A percentile compares a stretch with the other conserved stretches of the same genome.
These are phyloP conservation scores for Odontocolon sp. DNA, from an alignment of 2,888 invertebrate species.

Conservation along the genomic window DNA sequence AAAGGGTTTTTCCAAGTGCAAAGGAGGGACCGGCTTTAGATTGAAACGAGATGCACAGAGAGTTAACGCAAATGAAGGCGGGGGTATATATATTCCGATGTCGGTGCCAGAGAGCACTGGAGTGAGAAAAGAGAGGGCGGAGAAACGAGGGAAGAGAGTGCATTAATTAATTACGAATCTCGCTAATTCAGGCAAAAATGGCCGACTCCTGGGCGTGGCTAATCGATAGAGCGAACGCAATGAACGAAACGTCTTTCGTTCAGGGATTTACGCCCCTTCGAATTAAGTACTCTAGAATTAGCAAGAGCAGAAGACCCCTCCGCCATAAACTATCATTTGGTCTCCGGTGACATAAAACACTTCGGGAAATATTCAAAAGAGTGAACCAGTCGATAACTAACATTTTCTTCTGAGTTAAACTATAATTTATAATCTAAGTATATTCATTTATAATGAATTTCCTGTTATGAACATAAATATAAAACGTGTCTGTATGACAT, in stretches of 20 bases:
- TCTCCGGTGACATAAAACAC: not conserved
- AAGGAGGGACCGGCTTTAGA: slow-evolving; percentile 29
- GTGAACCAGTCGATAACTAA: not conserved
- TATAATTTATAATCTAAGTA: not conserved
- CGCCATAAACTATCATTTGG: not conserved
- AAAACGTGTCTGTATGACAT: not conserved
- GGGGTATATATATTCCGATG: slow-evolving; percentile 38
- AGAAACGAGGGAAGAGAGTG: slow-evolving; percentile 58
- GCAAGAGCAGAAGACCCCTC: no score
- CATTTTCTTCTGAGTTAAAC: no score
- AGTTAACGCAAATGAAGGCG: slow-evolving; percentile 27
- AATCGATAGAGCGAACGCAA: slow-evolving; percentile 66
- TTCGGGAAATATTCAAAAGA: not conserved
- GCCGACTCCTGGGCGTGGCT: slow-evolving; percentile 73
- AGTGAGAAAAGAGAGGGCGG: slow-evolving; percentile 7
- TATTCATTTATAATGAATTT: not conserved
- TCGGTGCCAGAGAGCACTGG: slow-evolving; percentile 32
- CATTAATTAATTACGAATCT: slow-evolving; percentile 75
- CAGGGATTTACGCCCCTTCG: slow-evolving; percentile 50
- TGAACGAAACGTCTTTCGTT: slow-evolving; percentile 49
- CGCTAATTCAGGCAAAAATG: slow-evolving; percentile 75
- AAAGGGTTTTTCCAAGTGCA: slow-evolving; percentile 49
- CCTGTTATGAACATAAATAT: not conserved
- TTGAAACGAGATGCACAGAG: slow-evolving; percentile 24
- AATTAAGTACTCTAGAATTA: slow-evolving; percentile 25